Evolutionary conservation across 35 echinoderm and acorn worm species (phyloP), one percentile per base, ranked within the genome.

Genomic region (Heliocidaris tuberculata): DNA sequence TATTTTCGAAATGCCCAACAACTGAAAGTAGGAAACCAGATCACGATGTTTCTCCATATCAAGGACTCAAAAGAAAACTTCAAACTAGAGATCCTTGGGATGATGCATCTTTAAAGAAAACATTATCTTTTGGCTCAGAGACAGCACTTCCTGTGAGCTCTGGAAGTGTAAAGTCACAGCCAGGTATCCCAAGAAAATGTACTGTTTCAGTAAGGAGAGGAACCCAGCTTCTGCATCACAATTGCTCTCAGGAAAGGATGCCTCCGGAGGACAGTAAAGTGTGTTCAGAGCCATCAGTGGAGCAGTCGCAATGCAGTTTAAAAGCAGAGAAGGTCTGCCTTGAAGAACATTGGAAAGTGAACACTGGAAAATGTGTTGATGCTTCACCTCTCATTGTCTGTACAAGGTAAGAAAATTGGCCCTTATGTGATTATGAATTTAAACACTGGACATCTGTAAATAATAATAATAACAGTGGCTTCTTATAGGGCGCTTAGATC

Each of bases 361-460:
- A 96, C 86, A 97, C 95, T 10, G 97, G 97, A 0, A 96, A 97
- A 86, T 97, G 97, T 96, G 95, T 97, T 16, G 97, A 97, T 96
- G 97, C 97, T 50, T 97, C 97, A 59, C 95, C 97, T 48, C 92
- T 97, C 7, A 31, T 97, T 9, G 96, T 97, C 6, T 47, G 27
- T 31, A 48, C n/a, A 1, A 95, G 65, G 89, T 92, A 32, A 70
- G 29, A 47, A 35, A 60, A 47, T 42, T 42, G 35, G 35, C 35
- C 35, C 35, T 42, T 42, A 42, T 0, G 35, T 42, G 35, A 42
- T 42, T 42, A 42, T 42, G 35, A 42, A 42, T 42, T 42, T 42
- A 42, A 42, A 42, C 35, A 42, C 35, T 0, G 35, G 35, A 42
- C 35, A 42, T 42, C 35, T 42, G 35, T 42, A 42, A 42, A 42